Evolutionary conservation across 2,113 vertebrate species (phyloP).

Genomic region (Platichthys stellatus): DNA sequence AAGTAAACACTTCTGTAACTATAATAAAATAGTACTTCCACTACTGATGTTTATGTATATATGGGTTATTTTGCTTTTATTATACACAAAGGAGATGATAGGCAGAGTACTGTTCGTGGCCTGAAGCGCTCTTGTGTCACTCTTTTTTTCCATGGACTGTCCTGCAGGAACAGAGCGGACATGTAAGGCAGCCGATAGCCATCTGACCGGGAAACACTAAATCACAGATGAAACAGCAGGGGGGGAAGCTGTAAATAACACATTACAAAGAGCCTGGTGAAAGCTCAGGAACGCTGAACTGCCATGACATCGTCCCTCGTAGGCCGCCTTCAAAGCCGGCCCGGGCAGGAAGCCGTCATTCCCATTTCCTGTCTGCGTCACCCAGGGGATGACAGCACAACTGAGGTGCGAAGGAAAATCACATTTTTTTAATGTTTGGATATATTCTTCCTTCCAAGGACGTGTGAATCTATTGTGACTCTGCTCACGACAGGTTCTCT

Average conservation of each 20-base stretch:
- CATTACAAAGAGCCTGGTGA: constrained; percentile 78
- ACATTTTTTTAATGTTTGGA: constrained; percentile 55
- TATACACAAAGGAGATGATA: neutral
- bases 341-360: constrained; percentile 79
- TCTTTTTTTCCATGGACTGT: constrained; percentile 41
- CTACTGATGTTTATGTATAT: neutral
- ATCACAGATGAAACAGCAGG: constrained; percentile 77
- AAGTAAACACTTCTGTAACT: too few species aligned
- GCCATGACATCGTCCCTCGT: constrained; percentile 57
- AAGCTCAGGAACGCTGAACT: constrained; percentile 70
- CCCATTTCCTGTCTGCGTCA: constrained; percentile 75
- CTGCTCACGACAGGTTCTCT: constrained; percentile 32
- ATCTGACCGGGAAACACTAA: constrained; percentile 75
- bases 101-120: neutral
- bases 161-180: constrained; percentile 59
- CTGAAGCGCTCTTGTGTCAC: constrained; percentile 2
- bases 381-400: constrained; percentile 53
- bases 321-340: constrained; percentile 72
- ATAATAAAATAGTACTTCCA: too few species aligned
- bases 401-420: constrained; percentile 69
- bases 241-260: constrained; percentile 71
- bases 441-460: constrained; percentile 71
- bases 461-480: constrained; percentile 56
- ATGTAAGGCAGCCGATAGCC: constrained; percentile 70
- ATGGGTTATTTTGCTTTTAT: too few species aligned